phyloP scores from a whole-genome alignment of 2,113 vertebrate species.

The Puma concolor region DNA sequence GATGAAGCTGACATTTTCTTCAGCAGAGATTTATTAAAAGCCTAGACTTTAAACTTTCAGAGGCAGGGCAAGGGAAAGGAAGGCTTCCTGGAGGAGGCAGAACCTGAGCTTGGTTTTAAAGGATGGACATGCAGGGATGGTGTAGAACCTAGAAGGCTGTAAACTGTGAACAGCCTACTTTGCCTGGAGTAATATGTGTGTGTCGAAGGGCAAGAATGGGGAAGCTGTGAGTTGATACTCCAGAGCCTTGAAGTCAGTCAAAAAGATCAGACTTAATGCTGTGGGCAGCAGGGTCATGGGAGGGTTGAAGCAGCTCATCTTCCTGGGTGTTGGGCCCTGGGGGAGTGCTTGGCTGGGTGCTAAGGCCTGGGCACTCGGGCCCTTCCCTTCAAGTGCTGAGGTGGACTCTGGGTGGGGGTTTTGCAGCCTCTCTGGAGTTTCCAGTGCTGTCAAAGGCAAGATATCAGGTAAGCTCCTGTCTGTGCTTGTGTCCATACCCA shows the following conservation, averaged over 20 bases:
- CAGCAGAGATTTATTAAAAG: slow-evolving; percentile 6
- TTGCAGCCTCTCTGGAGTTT: slow-evolving; percentile 10
- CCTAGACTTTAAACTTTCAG: background rate
- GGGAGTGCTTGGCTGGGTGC: background rate
- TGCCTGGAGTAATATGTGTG: background rate
- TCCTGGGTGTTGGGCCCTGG: background rate
- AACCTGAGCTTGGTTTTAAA: slow-evolving; percentile 30
- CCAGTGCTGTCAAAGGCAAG: background rate
- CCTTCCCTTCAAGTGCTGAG: background rate
- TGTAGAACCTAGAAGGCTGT: background rate
- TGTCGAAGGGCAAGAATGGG: background rate
- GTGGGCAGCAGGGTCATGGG: background rate
- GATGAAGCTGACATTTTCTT: slow-evolving; percentile 20
- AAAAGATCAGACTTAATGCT: slow-evolving; percentile 6
- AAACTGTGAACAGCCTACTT: background rate
- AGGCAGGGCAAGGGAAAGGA: background rate
- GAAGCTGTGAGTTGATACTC: background rate
- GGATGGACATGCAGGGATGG: background rate
- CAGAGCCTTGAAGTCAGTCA: background rate
- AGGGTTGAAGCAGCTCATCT: background rate
- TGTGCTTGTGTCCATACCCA: background rate
- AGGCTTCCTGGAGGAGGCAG: slow-evolving; percentile 5
- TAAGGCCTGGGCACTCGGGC: background rate
- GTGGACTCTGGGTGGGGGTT: background rate
- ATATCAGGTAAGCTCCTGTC: background rate